These are phyloP conservation scores for Chondrilla cf. caribensis DNA, from an alignment of 37 sponge, comb jelly and placozoan genomes.

Conservation along the genomic window DNA sequence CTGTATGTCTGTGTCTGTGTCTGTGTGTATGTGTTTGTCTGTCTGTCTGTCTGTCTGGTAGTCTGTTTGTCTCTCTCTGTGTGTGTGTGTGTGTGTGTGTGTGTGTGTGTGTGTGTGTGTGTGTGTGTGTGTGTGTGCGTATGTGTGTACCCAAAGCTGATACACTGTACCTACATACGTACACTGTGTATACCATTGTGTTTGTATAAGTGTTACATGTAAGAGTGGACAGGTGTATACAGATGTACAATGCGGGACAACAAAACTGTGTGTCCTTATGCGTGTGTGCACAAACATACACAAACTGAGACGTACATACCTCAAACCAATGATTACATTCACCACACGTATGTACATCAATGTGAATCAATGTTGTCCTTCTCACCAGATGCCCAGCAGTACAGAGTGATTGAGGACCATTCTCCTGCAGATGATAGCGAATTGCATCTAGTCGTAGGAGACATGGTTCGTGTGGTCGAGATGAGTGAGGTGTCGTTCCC, in stretches of 20 bases:
- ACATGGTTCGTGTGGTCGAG: constrained; percentile 59
- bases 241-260: no score
- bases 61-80: neutral
- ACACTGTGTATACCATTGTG: no score
- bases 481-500: neutral
- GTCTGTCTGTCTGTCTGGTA: no score
- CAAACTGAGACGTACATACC: no score
- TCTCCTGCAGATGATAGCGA: constrained; percentile 51
- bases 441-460: constrained; percentile 50
- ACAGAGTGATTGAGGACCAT: constrained; percentile 52
- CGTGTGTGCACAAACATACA: no score
- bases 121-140: neutral
- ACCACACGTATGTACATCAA: neutral
- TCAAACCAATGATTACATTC: no score
- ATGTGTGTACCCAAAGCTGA: no score
- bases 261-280: no score
- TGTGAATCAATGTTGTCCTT: neutral
- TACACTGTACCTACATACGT: no score
- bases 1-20: neutral
- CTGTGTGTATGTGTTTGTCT: neutral
- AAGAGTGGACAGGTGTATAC: no score
- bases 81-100: neutral
- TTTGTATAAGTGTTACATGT: no score
- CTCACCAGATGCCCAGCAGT: constrained; percentile 31
- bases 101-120: neutral